Conservation (phyloP, 2,888 invertebrate genomes). For the Abrostola tripartita region DNA sequence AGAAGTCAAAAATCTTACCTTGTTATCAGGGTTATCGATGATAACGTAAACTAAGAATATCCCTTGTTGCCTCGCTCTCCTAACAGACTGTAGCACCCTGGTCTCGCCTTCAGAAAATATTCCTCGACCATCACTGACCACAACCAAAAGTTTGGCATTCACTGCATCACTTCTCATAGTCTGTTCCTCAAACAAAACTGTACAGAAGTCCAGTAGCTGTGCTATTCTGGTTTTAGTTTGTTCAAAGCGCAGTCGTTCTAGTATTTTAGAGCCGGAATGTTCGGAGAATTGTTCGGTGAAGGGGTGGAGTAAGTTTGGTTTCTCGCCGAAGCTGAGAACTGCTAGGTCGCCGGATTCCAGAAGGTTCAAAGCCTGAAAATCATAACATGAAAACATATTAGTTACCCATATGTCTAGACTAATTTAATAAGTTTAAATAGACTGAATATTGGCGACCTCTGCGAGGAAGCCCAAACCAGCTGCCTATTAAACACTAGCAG, state of each 20-base stretch:
- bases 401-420: too few species aligned
- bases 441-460: too few species aligned
- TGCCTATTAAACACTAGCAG: too few species aligned
- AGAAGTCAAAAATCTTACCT: conserved; percentile 85
- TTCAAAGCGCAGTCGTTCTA: conserved; percentile 94
- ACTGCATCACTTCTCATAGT: conserved; percentile 85
- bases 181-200: conserved; percentile 87
- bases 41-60: conserved; percentile 98
- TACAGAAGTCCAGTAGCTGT: conserved; percentile 93
- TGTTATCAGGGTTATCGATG: conserved; percentile 97
- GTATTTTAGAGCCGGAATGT: conserved; percentile 93
- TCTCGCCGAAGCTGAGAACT: conserved; percentile 97
- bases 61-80: conserved; percentile 93
- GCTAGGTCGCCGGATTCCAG: conserved; percentile 98
- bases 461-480: too few species aligned
- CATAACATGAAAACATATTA: conserved; percentile 7
- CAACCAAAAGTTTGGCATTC: conserved; percentile 95
- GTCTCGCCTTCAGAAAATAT: conserved; percentile 96
- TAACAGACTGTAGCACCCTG: conserved; percentile 92
- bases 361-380: conserved; percentile 93
- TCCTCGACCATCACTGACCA: conserved; percentile 98
- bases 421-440: too few species aligned
- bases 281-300: conserved; percentile 96
- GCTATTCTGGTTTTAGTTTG: conserved; percentile 97
- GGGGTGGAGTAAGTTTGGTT: conserved; percentile 94